Conservation (phyloP, 2,113 vertebrate species). For the Lepus europaeus region DNA sequence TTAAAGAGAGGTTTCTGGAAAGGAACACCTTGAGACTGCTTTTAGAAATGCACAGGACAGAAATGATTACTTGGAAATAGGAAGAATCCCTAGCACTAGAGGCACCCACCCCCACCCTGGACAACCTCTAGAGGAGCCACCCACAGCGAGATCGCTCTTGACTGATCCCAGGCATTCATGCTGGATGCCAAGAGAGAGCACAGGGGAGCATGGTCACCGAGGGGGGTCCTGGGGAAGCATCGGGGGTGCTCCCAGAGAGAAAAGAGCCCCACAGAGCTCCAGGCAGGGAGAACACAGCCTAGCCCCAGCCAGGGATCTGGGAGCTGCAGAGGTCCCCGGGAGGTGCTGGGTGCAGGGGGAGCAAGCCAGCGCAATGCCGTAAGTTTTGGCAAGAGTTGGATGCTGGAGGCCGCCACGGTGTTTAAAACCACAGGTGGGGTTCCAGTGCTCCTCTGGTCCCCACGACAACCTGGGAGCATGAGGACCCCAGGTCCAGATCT, state of each 20-base stretch:
- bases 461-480: not conserved
- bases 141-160: too few species aligned
- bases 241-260: too few species aligned
- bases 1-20: not conserved
- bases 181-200: rapidly evolving
- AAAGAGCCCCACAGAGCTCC: too few species aligned
- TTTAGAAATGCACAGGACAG: not conserved
- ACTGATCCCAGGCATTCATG: too few species aligned
- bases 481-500: too few species aligned
- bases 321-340: rapidly evolving
- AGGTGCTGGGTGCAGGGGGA: rapidly evolving
- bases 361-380: too few species aligned
- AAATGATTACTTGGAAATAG: not conserved
- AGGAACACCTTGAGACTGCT: not conserved
- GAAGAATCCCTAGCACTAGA: not conserved
- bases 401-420: not conserved
- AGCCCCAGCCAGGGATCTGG: not conserved
- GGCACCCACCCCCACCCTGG: too few species aligned
- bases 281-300: not conserved
- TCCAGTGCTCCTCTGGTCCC: too few species aligned
- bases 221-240: too few species aligned
- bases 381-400: not conserved
- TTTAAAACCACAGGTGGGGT: not conserved
- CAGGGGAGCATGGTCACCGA: not conserved
- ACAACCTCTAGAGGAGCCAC: not conserved